These are phyloP conservation scores for Tipula helvola DNA, from an alignment of 2,888 invertebrate genomes.

Conservation along the genomic window DNA sequence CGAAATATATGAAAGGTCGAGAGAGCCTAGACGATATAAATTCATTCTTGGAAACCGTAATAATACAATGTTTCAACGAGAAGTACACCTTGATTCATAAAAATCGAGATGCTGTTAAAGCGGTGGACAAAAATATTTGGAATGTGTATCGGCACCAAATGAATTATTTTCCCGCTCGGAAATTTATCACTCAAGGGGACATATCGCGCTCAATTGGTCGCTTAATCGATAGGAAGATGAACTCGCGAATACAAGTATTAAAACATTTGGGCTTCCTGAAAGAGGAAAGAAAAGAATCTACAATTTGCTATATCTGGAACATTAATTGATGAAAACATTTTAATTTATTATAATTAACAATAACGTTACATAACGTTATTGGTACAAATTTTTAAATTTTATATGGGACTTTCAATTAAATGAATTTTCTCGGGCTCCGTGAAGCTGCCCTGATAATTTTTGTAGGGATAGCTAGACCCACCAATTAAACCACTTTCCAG, in stretches of 20 bases:
- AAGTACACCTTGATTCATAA: conserved; percentile 25
- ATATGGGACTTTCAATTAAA: too few species aligned
- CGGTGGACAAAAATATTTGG: conserved; percentile 24
- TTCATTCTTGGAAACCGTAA: conserved; percentile 20
- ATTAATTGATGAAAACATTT: conserved; percentile 13
- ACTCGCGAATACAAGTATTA: conserved; percentile 23
- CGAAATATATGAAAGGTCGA: conserved; percentile 26
- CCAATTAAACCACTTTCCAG: too few species aligned
- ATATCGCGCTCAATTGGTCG: conserved; percentile 22
- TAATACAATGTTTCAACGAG: conserved; percentile 25
- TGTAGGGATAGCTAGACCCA: too few species aligned
- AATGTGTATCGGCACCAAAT: conserved; percentile 23
- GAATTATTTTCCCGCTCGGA: conserved; percentile 22
- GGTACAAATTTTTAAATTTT: too few species aligned
- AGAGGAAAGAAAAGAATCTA: conserved; percentile 23
- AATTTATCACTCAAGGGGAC: conserved; percentile 26
- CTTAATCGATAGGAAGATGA: conserved; percentile 24
- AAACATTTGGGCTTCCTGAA: conserved; percentile 24
- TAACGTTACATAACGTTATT: not conserved
- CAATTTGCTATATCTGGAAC: conserved; percentile 24
- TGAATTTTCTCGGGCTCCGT: too few species aligned
- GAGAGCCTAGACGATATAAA: conserved; percentile 23
- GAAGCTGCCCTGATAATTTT: too few species aligned
- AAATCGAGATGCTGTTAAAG: conserved; percentile 20
- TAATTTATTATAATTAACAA: not conserved